Base-by-base conservation (phyloP, 2,888 invertebrate species). In the Erebia palarica region DNA sequence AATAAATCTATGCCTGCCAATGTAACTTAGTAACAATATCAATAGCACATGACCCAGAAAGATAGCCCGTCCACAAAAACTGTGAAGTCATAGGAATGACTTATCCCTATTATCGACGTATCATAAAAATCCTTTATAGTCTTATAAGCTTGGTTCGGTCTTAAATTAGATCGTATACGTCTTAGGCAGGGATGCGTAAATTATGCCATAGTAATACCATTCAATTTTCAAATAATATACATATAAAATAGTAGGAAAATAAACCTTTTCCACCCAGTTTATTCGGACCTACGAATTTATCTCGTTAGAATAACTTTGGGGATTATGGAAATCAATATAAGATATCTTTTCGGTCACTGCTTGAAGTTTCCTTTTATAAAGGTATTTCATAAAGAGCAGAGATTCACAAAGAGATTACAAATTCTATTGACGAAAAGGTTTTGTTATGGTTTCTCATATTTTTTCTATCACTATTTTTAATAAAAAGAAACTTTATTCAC, bases 221-320 rank as follows among this genome's bases (percentile, higher is more conserved):
- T 61, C 16, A 61, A 47, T 27, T 27, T 27, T 27, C 27, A 27
- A 27, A 27, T 27, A 27, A 27, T 27, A 44, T 47, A 47, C 42
- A 44, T 8, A 47, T 10, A 47, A 49, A 14, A 8, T 13, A 21
- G 21, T 21, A 21, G 13, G 16, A 47, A 57, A 57, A 65, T n/a
- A 13, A 58, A 44, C 55, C 14, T 66, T 66, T 66, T 66, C 66
- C 55, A 57, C 42, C 42, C 57, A 66, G 14, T 66, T 58, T 47
- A 58, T 66, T 66, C 47, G 9, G 13, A 47, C 13, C 53, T 65
- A 9, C 16, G 51, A 27, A 51, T 16, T 51, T 16, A 13, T 65
- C 36, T 65, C 27, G 3, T 36, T 16, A 11, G 8, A 16, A 42
- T 44, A 49, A 42, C 18, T 65, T 53, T 42, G 16, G 16, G 53